Evolutionary conservation across 2,888 invertebrate genomes (phyloP).

Genomic region (Aphidoletes aphidimyza): DNA sequence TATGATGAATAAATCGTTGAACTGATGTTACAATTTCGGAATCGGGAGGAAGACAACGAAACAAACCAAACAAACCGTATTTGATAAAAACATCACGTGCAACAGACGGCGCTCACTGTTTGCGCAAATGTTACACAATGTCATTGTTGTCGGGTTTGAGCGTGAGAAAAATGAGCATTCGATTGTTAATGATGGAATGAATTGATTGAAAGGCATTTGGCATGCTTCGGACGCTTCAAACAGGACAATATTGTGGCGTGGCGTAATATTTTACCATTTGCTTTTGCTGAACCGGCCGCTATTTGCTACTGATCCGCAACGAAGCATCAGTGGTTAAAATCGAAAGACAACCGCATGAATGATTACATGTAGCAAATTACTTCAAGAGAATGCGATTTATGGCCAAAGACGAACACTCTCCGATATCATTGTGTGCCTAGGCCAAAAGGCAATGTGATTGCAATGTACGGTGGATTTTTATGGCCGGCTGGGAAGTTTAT

Average conservation of each 20-base stretch:
- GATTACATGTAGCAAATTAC: conserved; percentile 1
- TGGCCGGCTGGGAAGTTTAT: neutral
- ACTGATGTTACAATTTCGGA: too few species aligned
- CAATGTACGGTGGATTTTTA: neutral
- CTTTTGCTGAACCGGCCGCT: neutral
- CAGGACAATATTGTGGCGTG: neutral
- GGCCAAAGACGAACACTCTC: neutral
- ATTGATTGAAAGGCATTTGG: neutral
- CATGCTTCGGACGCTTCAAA: neutral
- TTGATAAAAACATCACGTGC: neutral
- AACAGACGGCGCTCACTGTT: neutral
- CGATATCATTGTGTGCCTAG: neutral
- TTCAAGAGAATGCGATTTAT: neutral
- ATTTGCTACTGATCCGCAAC: too few species aligned
- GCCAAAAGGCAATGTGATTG: neutral
- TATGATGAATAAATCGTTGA: too few species aligned
- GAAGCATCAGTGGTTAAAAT: too few species aligned
- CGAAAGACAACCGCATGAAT: neutral
- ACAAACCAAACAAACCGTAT: neutral
- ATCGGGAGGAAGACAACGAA: too few species aligned
- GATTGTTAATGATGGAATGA: neutral
- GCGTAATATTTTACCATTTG: neutral
- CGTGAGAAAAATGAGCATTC: conserved; percentile 13
- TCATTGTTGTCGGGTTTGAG: neutral
- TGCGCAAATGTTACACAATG: neutral